Evolutionary conservation across 2,888 invertebrate species (phyloP).

Genomic region (Julus scandinavius): DNA sequence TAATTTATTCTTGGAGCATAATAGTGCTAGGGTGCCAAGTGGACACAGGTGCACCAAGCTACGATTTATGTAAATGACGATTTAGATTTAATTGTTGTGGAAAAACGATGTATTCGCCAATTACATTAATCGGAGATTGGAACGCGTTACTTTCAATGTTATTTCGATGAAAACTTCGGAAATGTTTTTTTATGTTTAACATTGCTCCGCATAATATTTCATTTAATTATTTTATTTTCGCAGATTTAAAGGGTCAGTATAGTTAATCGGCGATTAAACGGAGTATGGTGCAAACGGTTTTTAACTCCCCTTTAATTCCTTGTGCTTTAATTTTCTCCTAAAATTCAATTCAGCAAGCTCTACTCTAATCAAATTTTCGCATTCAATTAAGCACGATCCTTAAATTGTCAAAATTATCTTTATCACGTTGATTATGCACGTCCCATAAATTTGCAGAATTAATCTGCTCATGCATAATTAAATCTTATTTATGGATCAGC

Average conservation of each 20-base stretch:
- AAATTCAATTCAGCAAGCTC: neutral
- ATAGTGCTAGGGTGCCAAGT: neutral
- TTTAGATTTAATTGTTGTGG: too few species aligned
- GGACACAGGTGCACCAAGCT: neutral
- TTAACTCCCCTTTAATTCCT: neutral
- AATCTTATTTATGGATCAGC: conserved; percentile 18
- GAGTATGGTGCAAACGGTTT: neutral
- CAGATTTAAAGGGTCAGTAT: too few species aligned
- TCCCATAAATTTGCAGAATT: conserved; percentile 3
- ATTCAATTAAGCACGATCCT: conserved; percentile 18
- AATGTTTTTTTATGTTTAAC: too few species aligned
- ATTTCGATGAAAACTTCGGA: too few species aligned
- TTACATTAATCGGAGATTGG: too few species aligned
- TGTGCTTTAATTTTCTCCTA: neutral
- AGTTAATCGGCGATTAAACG: neutral
- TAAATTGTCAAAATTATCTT: conserved; percentile 18
- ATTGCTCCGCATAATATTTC: too few species aligned
- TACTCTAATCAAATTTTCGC: neutral
- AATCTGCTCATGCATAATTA: conserved; percentile 18
- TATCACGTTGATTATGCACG: conserved; percentile 18
- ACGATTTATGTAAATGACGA: neutral
- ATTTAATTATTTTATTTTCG: too few species aligned
- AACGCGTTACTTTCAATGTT: too few species aligned
- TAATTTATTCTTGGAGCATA: neutral
- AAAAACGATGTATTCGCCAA: too few species aligned